Percentiles rank a stretch among this genome's conserved stretches.
These are phyloP conservation scores for Axea sp. DNA, from an alignment of 2,888 invertebrate species.

Conservation along the genomic window DNA sequence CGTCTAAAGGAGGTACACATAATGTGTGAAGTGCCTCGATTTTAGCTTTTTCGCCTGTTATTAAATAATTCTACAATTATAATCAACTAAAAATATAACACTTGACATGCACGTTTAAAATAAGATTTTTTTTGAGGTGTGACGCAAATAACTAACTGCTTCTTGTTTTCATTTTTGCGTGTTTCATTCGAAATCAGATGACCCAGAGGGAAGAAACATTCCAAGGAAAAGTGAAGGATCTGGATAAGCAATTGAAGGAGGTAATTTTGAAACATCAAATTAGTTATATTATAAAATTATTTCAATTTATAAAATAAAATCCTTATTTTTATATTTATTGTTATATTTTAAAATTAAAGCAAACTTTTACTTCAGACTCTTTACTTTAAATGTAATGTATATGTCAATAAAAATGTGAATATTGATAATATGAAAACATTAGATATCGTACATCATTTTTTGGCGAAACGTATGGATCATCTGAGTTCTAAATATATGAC, in stretches of 20 bases:
- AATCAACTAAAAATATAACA: constrained; percentile 54
- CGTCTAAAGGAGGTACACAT: constrained; percentile 98
- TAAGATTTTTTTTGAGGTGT: constrained; percentile 44
- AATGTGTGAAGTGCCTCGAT: constrained; percentile 65
- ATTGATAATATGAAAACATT: too few species aligned
- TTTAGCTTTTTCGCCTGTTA: constrained; percentile 58
- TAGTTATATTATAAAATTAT: too few species aligned
- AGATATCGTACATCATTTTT: too few species aligned
- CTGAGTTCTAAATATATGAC: constrained; percentile 57
- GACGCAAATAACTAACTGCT: constrained; percentile 70
- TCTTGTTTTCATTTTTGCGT: constrained; percentile 77
- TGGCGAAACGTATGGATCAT: constrained; percentile 55
- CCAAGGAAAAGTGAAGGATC: constrained; percentile 93
- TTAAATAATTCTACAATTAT: constrained; percentile 34
- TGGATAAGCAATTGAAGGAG: constrained; percentile 95
- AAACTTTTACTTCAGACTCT: too few species aligned
- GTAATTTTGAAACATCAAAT: constrained; percentile 83
- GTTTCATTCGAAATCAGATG: constrained; percentile 84
- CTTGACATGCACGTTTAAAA: constrained; percentile 40
- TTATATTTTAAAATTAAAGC: too few species aligned
- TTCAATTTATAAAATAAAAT: background rate
- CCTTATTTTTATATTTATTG: too few species aligned
- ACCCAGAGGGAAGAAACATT: constrained; percentile 97
- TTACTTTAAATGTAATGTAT: too few species aligned
- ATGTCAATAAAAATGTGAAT: too few species aligned